Evolutionary conservation across 2,888 invertebrate genomes (phyloP).

Genomic region (Orchesella flavescens): DNA sequence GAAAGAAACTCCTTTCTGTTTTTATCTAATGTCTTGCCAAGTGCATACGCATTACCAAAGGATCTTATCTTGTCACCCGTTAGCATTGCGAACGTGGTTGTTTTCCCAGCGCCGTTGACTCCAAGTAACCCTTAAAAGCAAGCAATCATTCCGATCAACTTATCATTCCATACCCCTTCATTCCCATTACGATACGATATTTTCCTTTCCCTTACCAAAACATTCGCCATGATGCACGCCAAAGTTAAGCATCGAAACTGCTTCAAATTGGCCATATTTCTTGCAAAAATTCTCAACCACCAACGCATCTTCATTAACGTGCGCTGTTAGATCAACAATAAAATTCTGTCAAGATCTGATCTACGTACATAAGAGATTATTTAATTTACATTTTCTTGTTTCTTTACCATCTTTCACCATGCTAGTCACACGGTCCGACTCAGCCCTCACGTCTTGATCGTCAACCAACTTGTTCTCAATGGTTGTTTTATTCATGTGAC

Average conservation of each 20-base stretch:
- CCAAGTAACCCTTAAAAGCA: too few species aligned
- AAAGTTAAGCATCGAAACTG: conserved; percentile 81
- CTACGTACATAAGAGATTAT: too few species aligned
- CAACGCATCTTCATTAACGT: conserved; percentile 50
- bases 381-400: too few species aligned
- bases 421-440: neutral
- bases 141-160: too few species aligned
- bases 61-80: conserved; percentile 71
- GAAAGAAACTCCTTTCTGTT: conserved; percentile 16
- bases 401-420: neutral
- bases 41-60: conserved; percentile 74
- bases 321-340: neutral
- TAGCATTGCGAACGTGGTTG: neutral
- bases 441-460: conserved; percentile 29
- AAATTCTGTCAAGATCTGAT: too few species aligned
- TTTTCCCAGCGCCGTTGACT: too few species aligned
- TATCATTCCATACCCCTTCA: too few species aligned
- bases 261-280: conserved; percentile 74
- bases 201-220: too few species aligned
- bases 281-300: conserved; percentile 53
- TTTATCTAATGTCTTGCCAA: neutral
- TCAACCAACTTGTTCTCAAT: neutral
- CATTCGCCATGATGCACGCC: conserved; percentile 77
- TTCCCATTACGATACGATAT: too few species aligned
- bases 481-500: neutral